Base-by-base conservation (phyloP, 2,113 vertebrate genomes). In the Sapayoa aenigma region DNA sequence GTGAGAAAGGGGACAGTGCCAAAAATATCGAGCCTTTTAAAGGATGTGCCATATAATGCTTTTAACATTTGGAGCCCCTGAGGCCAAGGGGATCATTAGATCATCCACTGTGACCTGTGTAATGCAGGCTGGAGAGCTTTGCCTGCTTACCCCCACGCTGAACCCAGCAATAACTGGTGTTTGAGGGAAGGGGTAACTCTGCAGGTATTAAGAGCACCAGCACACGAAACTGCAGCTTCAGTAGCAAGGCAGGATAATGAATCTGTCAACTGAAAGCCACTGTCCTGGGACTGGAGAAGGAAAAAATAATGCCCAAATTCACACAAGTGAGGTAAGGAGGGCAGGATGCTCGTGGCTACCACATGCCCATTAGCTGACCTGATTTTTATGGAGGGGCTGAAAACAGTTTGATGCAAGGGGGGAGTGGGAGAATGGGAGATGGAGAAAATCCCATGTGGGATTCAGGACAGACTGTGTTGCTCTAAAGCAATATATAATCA, bases 11-110 rank as follows among this genome's bases (percentile, higher is more conserved):
- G 87, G 95, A 96, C 93, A 90, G 87, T 77, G 95, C 93, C 94
- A 95, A 94, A 85, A 96, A 92, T 14, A 90, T 10, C 55, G 59
- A 95, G 72, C 84, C 84, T 71, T 95, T 83, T 60, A 85, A 96
- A 93, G 94, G 93, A 87, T 91, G 37, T 95, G 87, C 93, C 84
- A 91, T 55, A 63, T 93, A 94, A 95, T 95, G 93, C 87, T 91
- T 94, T 95, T 96, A 96, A 84, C 90, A 92, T 94, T 95, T 47
- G 56, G 16, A 86, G 92, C 83, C 92, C 88, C 93, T 15, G 59
- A 86, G 87, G 93, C 94, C 83, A 71, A 86, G 74, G 87, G 84
- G 87, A 94, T 95, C 93, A 41, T 93, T 96, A 95, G 96, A 93
- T 90, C 93, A 93, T 97, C 82, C 91, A 2, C 59, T 90, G 59